Evolutionary conservation across 2,888 invertebrate species (phyloP).

Genomic region (Galerucella pusilla): DNA sequence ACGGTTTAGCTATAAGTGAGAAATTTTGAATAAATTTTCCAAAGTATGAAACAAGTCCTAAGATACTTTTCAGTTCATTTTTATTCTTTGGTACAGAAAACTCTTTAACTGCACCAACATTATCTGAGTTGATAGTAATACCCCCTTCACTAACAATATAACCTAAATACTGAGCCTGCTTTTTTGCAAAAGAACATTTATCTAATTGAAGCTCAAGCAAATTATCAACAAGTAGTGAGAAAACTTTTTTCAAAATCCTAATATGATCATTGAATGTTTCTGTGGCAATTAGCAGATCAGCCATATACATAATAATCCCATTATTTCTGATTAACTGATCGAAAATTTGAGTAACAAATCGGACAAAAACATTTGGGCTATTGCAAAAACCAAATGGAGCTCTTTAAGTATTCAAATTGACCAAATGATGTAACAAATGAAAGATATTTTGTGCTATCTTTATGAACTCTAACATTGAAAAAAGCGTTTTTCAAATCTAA

Average conservation of each 20-base stretch:
- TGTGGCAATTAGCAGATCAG: constrained; percentile 1
- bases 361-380: background rate
- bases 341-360: background rate
- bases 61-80: constrained; percentile 7
- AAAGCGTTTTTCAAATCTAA: too few species aligned
- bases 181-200: background rate
- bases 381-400: background rate
- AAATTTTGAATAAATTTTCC: background rate
- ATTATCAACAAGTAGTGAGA: background rate
- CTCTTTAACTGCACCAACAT: constrained; percentile 3
- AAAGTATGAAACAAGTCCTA: constrained; percentile 17
- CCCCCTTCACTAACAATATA: background rate
- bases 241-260: constrained; percentile 7
- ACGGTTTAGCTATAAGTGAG: background rate
- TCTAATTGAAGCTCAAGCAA: background rate
- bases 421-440: constrained; percentile 9
- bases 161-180: too few species aligned
- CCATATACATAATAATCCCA: background rate
- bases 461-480: too few species aligned
- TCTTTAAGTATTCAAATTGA: background rate
- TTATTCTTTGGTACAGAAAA: constrained; percentile 3
- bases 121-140: background rate
- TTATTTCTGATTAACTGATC: background rate
- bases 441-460: background rate
- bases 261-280: background rate